Evolutionary conservation across 2,797 vertebrate genomes (phyloP).

Genomic region (Eulemur albifrons): DNA sequence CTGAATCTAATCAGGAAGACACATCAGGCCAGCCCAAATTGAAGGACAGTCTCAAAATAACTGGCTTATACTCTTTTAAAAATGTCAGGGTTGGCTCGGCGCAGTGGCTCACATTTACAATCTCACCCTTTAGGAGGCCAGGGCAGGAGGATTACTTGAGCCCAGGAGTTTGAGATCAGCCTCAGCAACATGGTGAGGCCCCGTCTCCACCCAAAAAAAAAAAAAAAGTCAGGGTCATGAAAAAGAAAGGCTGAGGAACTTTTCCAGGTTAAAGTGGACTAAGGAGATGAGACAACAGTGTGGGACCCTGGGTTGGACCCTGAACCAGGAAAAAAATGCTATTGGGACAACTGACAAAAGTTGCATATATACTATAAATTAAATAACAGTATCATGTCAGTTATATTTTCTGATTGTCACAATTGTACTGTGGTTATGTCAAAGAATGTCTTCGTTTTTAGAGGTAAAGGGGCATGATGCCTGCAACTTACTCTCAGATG

Average conservation of each 20-base stretch:
- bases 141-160: neutral
- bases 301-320: neutral
- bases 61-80: neutral
- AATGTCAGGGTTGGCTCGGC: neutral
- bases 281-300: neutral
- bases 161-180: neutral
- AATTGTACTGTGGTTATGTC: neutral
- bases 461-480: neutral
- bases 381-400: neutral
- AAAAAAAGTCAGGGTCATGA: neutral
- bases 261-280: neutral
- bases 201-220: neutral
- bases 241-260: neutral
- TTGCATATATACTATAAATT: neutral
- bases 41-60: neutral
- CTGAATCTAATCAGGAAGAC: neutral
- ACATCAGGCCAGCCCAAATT: neutral
- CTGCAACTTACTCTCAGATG: neutral
- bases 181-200: neutral
- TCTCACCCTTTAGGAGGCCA: neutral
- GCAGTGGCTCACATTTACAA: neutral
- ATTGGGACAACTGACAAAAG: neutral
- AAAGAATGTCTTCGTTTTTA: constrained; percentile 12
- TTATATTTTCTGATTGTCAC: neutral
- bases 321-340: neutral